These are phyloP conservation scores for Bombylius major DNA, from an alignment of 2,888 invertebrate genomes.

Conservation along the genomic window DNA sequence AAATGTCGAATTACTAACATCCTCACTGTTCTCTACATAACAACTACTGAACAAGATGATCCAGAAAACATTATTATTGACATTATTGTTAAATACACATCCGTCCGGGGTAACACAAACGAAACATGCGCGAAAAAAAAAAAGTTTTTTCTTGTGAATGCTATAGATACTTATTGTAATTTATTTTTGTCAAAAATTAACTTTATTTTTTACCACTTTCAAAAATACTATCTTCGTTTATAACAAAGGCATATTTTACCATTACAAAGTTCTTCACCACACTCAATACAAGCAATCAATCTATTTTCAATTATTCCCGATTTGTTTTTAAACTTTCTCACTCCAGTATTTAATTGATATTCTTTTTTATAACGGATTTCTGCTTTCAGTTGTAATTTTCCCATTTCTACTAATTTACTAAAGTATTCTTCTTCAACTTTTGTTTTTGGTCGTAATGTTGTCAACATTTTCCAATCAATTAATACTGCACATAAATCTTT, in stretches of 20 bases:
- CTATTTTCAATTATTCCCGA: constrained; percentile 69
- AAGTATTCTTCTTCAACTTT: constrained; percentile 80
- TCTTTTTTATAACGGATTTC: constrained; percentile 57
- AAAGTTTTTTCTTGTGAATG: too few relatives aligned
- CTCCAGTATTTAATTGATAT: constrained; percentile 49
- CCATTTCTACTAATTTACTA: constrained; percentile 69
- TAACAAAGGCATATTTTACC: constrained; percentile 34
- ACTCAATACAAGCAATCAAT: constrained; percentile 61
- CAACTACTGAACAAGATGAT: too few relatives aligned
- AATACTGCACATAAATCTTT: constrained; percentile 67
- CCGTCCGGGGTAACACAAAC: too few relatives aligned
- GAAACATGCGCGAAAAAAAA: too few relatives aligned
- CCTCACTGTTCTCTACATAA: too few relatives aligned
- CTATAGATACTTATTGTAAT: background rate
- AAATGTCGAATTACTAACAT: too few relatives aligned
- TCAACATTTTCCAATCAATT: constrained; percentile 89
- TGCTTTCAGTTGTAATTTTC: constrained; percentile 64
- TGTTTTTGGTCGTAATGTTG: constrained; percentile 69
- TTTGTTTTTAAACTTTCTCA: constrained; percentile 67
- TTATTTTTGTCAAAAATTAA: too few relatives aligned
- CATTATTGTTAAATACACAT: too few relatives aligned
- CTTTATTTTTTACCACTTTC: too few relatives aligned
- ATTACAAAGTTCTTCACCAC: constrained; percentile 76
- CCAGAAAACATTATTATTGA: too few relatives aligned
- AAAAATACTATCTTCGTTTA: too few relatives aligned